A percentile compares a stretch with the other conserved stretches of the same genome.
phyloP scores from a whole-genome alignment of 2,888 invertebrate species.

The Tiliacea citrago region DNA sequence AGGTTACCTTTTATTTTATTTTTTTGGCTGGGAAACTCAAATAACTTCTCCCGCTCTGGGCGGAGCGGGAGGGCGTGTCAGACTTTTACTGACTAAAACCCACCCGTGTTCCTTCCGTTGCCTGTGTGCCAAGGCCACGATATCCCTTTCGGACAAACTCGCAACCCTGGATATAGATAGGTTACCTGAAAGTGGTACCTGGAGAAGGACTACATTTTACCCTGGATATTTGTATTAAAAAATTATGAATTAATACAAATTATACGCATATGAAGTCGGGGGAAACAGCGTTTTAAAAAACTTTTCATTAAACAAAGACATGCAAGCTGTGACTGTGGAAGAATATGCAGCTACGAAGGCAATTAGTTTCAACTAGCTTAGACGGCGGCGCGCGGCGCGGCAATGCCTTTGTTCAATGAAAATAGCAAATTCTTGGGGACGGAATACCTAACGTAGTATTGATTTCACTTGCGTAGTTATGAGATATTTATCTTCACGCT shows the following conservation, averaged over 20 bases:
- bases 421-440: slow-evolving; percentile 38
- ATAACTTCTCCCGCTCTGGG: too few species aligned
- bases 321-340: neutral
- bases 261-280: neutral
- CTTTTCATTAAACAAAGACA: neutral
- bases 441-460: slow-evolving; percentile 45
- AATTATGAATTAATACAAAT: neutral
- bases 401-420: slow-evolving; percentile 21
- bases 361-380: slow-evolving; percentile 5
- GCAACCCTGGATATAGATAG: too few species aligned
- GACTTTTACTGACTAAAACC: too few species aligned
- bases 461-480: slow-evolving; percentile 57
- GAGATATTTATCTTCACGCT: slow-evolving; percentile 48
- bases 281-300: neutral
- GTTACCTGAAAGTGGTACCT: too few species aligned
- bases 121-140: too few species aligned
- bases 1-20: too few species aligned
- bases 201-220: neutral
- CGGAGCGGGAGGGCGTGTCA: too few species aligned
- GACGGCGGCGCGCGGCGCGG: too few species aligned
- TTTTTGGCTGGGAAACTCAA: too few species aligned
- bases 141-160: too few species aligned
- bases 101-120: too few species aligned
- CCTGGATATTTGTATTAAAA: neutral
- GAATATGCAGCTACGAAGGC: neutral